Conservation (phyloP, 2,888 invertebrate species). For the Mesochorus sp. region DNA sequence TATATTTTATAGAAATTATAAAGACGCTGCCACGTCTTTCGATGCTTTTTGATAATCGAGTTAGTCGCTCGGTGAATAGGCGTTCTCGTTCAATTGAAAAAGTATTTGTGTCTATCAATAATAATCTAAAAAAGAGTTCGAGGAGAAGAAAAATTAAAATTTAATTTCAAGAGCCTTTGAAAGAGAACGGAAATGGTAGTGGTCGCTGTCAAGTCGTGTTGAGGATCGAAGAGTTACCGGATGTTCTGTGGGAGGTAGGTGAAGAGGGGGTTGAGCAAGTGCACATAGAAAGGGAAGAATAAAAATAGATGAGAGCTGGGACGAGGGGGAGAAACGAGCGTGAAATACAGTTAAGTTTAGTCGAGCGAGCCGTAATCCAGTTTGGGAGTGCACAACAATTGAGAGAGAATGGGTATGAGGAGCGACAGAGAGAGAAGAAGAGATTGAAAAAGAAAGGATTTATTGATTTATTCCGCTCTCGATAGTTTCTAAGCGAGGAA, state of each 20-base stretch:
- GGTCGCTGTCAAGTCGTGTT: not conserved
- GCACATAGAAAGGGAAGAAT: not conserved
- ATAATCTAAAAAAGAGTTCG: no score
- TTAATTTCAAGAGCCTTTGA: not conserved
- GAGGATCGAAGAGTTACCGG: not conserved
- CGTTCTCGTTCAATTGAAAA: no score
- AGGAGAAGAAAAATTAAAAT: no score
- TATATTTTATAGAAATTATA: no score
- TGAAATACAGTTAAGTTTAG: conserved; percentile 5
- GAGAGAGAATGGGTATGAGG: no score
- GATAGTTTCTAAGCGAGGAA: not conserved
- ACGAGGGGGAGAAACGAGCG: conserved; percentile 5
- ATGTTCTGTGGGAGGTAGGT: not conserved
- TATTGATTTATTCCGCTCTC: conserved; percentile 2
- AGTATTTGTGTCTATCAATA: no score
- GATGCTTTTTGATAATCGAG: no score
- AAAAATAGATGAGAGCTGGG: not conserved
- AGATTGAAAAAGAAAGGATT: not conserved
- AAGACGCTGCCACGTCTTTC: no score
- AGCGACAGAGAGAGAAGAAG: no score
- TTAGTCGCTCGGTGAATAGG: no score
- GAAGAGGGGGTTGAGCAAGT: not conserved
- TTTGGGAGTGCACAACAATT: not conserved
- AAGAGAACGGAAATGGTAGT: not conserved
- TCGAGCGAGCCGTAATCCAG: not conserved